phyloP scores from a whole-genome alignment of 2,113 vertebrate genomes.

The Oncorhynchus gorbuscha region DNA sequence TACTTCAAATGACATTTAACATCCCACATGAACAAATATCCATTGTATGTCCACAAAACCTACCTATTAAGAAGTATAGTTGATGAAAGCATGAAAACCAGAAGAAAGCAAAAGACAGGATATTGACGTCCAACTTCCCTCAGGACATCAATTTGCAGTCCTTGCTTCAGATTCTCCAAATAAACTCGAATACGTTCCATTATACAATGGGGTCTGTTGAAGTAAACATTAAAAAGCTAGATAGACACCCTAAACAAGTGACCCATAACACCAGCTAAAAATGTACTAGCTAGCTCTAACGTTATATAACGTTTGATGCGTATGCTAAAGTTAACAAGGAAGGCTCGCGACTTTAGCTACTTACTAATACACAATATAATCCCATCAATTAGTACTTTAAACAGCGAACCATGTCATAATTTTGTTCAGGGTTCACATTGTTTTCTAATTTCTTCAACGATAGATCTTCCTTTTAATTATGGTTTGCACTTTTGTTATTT shows the following conservation, averaged over 20 bases:
- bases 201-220: not conserved
- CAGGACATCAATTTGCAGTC: constrained; percentile 70
- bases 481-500: not conserved
- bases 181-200: constrained; percentile 49
- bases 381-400: not conserved
- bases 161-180: constrained; percentile 63
- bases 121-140: constrained; percentile 84
- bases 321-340: too few relatives aligned
- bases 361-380: not conserved
- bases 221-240: not conserved
- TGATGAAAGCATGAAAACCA: constrained; percentile 73
- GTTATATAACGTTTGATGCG: too few relatives aligned
- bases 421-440: not conserved
- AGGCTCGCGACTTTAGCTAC: too few relatives aligned
- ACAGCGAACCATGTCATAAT: not conserved
- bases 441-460: too few relatives aligned
- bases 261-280: too few relatives aligned
- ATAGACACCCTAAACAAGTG: not conserved
- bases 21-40: not conserved
- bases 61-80: constrained; percentile 89
- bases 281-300: too few relatives aligned
- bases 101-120: constrained; percentile 83
- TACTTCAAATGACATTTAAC: not conserved
- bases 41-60: constrained; percentile 14
- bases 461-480: not conserved